phyloP scores from a whole-genome alignment of 2,797 vertebrate genomes.

The Bryconaethiops microstoma region DNA sequence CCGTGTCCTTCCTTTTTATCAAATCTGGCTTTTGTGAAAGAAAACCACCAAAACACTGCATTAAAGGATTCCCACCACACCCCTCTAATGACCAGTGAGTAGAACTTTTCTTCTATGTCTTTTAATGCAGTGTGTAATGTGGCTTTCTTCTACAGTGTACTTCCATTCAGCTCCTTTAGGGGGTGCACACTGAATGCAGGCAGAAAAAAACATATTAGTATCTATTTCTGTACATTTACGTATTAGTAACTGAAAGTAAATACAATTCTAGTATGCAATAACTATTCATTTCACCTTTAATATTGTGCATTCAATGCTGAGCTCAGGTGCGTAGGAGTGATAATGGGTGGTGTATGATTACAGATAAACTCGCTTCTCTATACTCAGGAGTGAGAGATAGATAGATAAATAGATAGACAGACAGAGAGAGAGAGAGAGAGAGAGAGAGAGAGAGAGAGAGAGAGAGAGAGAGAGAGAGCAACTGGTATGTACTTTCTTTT shows the following conservation, averaged over 20 bases:
- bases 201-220: not conserved
- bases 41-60: too few species aligned
- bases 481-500: constrained; percentile 11
- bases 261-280: too few species aligned
- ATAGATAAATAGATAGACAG: constrained; percentile 49
- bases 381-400: not conserved
- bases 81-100: not conserved
- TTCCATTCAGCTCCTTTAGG: not conserved
- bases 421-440: constrained; percentile 23
- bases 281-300: not conserved
- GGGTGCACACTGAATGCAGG: too few species aligned
- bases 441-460: constrained; percentile 49
- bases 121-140: not conserved
- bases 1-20: not conserved
- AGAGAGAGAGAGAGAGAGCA: constrained; percentile 17
- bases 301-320: not conserved
- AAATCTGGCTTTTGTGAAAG: not conserved
- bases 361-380: constrained; percentile 10
- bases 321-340: not conserved
- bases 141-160: not conserved
- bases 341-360: constrained; percentile 14
- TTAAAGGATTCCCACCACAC: too few species aligned
- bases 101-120: not conserved
- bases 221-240: not conserved
- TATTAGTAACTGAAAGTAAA: too few species aligned